Evolutionary conservation across 2,113 vertebrate species (phyloP).

Genomic region (Carollia perspicillata): DNA sequence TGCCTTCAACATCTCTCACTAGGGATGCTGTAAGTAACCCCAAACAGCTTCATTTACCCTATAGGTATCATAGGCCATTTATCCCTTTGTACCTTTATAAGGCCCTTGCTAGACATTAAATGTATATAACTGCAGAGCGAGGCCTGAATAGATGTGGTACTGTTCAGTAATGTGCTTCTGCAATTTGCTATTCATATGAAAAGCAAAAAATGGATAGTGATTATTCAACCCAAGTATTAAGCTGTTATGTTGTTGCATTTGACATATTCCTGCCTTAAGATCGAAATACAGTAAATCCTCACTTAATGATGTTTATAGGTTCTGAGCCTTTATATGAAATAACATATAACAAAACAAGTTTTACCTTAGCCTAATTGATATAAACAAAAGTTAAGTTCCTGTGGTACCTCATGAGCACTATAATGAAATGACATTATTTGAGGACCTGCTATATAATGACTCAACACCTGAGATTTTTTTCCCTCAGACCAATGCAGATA

Average conservation of each 20-base stretch:
- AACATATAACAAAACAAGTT: neutral
- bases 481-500: neutral
- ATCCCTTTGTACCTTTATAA: neutral
- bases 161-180: neutral
- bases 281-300: neutral
- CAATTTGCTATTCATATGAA: neutral
- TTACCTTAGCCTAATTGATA: neutral
- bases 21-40: neutral
- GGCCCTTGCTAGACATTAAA: neutral
- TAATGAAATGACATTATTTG: neutral
- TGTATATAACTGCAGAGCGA: neutral
- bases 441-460: neutral
- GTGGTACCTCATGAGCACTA: neutral
- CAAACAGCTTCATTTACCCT: neutral
- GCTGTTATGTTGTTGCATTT: neutral
- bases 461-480: neutral
- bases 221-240: neutral
- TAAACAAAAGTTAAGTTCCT: neutral
- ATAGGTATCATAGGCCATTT: neutral
- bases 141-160: neutral
- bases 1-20: neutral
- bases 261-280: neutral
- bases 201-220: neutral
- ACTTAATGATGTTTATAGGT: neutral
- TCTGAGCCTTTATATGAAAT: neutral